Evolutionary conservation across 2,113 vertebrate genomes (phyloP), one percentile per base, ranked within the genome.

Genomic region (Cebus imitator): DNA sequence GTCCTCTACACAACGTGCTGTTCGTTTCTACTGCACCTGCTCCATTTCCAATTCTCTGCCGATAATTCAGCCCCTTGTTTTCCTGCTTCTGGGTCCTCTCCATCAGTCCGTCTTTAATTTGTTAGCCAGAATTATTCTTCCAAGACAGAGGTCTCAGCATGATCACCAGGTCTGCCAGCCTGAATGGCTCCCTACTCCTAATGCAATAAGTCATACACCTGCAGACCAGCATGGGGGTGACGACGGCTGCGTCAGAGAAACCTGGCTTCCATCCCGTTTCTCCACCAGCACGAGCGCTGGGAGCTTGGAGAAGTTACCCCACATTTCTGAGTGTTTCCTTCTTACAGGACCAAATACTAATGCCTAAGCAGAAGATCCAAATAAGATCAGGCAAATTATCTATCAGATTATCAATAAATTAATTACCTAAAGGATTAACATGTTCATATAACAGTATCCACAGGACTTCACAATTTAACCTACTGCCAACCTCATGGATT

Each of bases 161-260:
- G 32, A 25, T 35, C 20, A 21, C 18, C 6, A 5, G 40, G 10
- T 50, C 9, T 35, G 35, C 50, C 14, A n/a, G 35, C 11, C 50
- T 35, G 43, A 50, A n/a, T 68, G 43, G 40, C 21, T 50, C 64
- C 21, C 43, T 8, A 30, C 45, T 23, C 0, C 32, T 35, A 10
- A 5, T 37, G n/a, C n/a, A 52, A 48, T 70, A 70, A 68, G 37
- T 25, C 40, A 70, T 3, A 37, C 25, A 27, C n/a, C 32, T 25
- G 11, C 61, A 35, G 45, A 23, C 6, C 20, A 10, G 23, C 6
- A 17, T 6, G 1, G 8, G 30, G 9, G 20, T 70, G 45, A 27
- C 3, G 2, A 2, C 13, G 3, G 66, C 64, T 30, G 1, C 52
- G 6, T 20, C 13, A 3, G 37, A 1, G 4, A 2, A 0, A 55